Evolutionary conservation across 2,888 invertebrate species (phyloP).

Genomic region (Ophion obscuratus): DNA sequence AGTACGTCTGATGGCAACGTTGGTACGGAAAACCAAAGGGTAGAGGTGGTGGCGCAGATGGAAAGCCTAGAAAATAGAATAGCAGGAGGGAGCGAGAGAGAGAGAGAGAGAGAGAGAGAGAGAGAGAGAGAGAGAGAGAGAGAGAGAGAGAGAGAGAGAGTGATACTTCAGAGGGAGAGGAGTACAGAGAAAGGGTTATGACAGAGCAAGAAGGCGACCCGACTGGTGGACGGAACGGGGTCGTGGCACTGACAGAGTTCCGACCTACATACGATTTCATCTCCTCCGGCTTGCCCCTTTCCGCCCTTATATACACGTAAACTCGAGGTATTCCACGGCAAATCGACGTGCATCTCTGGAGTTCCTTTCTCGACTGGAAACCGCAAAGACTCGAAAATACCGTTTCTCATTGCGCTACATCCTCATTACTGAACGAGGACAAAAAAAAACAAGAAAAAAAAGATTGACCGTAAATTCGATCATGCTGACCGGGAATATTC

Average conservation of each 20-base stretch:
- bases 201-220: conserved; percentile 41
- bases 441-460: background rate
- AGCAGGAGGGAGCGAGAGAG: background rate
- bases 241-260: conserved; percentile 79
- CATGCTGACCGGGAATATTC: background rate
- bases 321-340: conserved; percentile 18
- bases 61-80: conserved; percentile 30
- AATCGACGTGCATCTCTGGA: conserved; percentile 1
- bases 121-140: background rate
- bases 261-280: conserved; percentile 79
- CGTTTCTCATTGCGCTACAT: background rate
- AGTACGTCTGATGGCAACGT: conserved; percentile 10
- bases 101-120: background rate
- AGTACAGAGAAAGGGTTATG: conserved; percentile 40
- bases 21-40: conserved; percentile 37
- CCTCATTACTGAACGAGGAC: background rate
- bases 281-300: conserved; percentile 62
- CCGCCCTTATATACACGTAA: conserved; percentile 29
- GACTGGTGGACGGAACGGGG: conserved; percentile 73
- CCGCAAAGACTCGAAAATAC: background rate
- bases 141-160: conserved; percentile 6
- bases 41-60: conserved; percentile 28
- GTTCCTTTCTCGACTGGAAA: background rate
- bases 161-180: conserved; percentile 5
- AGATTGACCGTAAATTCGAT: background rate